Evolutionary conservation across 2,113 vertebrate genomes (phyloP), one percentile per base, ranked within the genome.

Genomic region (Isurus oxyrinchus): DNA sequence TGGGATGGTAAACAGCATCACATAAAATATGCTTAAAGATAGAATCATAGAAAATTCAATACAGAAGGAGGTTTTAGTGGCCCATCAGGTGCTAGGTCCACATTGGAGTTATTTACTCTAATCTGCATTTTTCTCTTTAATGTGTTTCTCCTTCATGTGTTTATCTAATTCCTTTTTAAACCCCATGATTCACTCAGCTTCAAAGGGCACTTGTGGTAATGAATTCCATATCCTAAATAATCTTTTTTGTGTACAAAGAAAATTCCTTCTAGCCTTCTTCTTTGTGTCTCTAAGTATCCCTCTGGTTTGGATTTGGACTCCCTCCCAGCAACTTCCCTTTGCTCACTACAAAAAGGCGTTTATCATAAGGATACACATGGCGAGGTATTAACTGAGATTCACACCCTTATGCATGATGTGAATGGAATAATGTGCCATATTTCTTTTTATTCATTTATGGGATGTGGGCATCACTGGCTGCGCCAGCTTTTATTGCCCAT

Each of bases 101-200:
- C 10, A 35, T 35, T 6, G 53, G 27, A 59, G 88, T 8, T 91
- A 31, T 61, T 91, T 88, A 91, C 13, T 91, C 31, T 91, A 59
- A 91, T 91, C 88, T 88, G 23, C 31, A 76, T 91, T 61, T 91
- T 91, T 35, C 25, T 57, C 55, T n/a, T 59, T n/a, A 91, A 91
- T 91, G 57, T 35, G 11, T n/a, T 44, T 84, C 40, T 84, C 40
- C 81, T 84, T 59, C 88, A 91, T 14, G 13, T 13, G 31, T 35
- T 61, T n/a, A 91, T 91, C 55, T 2, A 59, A 57, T 25, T 91
- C 88, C 31, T 53, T 59, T 91, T 91, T 59, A 35, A 91, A 59
- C 31, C 27, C 55, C 13, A 13, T 13, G 11, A 35, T 57, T 90
- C 53, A 27, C 55, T 59, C 11, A 35, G 27, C 53, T 91, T 59